Conservation (phyloP, 2,797 vertebrate species). For the Onychomys torridus region DNA sequence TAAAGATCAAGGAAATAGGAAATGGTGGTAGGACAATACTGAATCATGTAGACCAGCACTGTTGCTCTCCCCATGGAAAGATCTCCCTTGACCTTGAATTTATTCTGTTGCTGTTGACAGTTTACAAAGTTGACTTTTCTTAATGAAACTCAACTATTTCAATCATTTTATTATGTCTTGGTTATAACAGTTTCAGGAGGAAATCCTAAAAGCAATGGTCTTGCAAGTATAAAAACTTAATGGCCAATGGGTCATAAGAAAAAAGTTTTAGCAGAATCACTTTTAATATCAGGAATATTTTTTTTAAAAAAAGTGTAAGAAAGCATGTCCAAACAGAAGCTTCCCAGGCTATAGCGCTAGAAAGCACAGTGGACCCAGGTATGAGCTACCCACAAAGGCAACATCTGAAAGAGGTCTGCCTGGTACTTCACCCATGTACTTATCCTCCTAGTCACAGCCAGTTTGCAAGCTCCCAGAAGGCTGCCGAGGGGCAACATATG, state of each 20-base stretch:
- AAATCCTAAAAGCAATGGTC: background rate
- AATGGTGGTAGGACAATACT: background rate
- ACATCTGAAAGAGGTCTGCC: background rate
- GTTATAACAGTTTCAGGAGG: background rate
- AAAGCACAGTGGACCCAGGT: background rate
- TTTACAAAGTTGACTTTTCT: background rate
- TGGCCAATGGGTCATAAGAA: background rate
- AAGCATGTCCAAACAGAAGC: background rate
- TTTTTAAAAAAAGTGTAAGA: background rate
- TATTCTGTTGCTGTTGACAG: background rate
- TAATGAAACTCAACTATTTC: background rate
- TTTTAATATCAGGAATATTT: background rate
- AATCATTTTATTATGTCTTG: slow-evolving; percentile 16
- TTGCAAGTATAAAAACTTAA: background rate
- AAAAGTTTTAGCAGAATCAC: background rate
- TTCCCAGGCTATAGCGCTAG: background rate
- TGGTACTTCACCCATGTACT: fast-evolving
- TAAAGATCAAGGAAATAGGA: background rate
- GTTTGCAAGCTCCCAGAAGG: background rate
- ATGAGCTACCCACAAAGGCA: background rate
- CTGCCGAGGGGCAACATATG: fast-evolving
- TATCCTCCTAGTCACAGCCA: background rate
- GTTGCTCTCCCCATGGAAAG: background rate
- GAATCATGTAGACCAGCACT: background rate
- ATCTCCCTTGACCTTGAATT: background rate